Evolutionary conservation across 2,113 vertebrate species (phyloP).

Genomic region (Boulengeromyrus knoepffleri): DNA sequence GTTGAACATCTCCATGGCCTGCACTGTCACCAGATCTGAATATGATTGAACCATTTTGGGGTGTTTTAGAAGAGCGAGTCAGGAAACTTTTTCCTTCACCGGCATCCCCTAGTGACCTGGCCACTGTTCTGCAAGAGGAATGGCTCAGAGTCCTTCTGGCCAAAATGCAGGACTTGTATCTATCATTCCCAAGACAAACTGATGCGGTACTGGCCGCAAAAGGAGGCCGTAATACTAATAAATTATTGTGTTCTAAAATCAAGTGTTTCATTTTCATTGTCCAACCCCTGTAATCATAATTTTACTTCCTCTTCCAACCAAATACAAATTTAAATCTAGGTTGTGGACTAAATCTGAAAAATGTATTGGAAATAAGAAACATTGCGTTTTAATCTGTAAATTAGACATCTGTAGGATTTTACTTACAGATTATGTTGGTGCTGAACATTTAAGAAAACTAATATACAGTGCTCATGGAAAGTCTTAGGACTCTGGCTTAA

Average conservation of each 20-base stretch:
- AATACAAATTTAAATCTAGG: neutral
- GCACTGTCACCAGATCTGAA: neutral
- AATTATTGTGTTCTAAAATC: neutral
- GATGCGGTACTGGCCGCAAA: neutral
- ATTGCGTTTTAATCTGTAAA: neutral
- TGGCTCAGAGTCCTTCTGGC: neutral
- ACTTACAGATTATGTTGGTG: neutral
- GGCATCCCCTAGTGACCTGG: neutral
- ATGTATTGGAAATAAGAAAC: neutral
- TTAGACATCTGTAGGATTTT: neutral
- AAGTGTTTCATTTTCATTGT: neutral
- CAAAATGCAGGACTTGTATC: neutral
- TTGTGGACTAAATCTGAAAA: neutral
- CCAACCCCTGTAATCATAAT: neutral
- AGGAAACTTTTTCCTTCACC: neutral
- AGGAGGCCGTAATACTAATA: neutral
- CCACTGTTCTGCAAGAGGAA: neutral
- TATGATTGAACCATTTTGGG: neutral
- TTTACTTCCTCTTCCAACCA: neutral
- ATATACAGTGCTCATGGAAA: neutral
- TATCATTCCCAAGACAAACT: neutral
- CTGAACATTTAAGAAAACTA: neutral
- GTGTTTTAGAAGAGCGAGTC: neutral
- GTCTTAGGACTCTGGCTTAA: neutral
- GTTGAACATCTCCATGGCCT: neutral